Percentiles rank a stretch among this genome's conserved stretches.
These are phyloP conservation scores for Cyphomyrmex costatus DNA, from an alignment of 1,140 invertebrate species.

Conservation along the genomic window DNA sequence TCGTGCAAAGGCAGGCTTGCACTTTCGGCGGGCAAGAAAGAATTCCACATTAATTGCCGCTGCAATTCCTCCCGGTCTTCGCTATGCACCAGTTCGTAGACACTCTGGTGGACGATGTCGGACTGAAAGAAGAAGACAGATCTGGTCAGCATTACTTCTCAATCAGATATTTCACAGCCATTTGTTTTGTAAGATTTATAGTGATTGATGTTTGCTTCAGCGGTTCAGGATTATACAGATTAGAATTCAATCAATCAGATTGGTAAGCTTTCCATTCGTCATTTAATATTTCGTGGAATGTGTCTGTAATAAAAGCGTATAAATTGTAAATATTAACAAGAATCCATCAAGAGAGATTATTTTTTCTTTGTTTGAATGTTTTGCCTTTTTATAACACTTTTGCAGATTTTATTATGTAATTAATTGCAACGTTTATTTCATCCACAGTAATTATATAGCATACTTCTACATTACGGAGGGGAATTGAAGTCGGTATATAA, in stretches of 20 bases:
- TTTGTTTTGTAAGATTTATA: background rate
- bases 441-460: background rate
- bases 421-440: background rate
- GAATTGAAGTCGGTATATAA: background rate
- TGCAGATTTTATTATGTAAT: background rate
- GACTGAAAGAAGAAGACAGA: conserved; percentile 90
- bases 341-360: background rate
- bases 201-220: background rate
- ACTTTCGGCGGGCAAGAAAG: conserved; percentile 94
- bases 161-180: background rate
- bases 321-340: background rate
- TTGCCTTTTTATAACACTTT: background rate
- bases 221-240: too few species aligned
- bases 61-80: conserved; percentile 99
- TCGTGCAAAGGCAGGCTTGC: conserved; percentile 94
- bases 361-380: background rate
- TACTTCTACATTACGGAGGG: background rate
- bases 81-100: conserved; percentile 99
- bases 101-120: conserved; percentile 99
- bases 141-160: background rate
- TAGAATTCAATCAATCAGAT: too few species aligned
- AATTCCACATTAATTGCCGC: conserved; percentile 98
- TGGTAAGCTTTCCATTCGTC: background rate
- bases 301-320: background rate
- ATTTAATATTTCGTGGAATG: background rate